phyloP scores from a whole-genome alignment of 2,888 invertebrate genomes.

The Stegophylla sp. region DNA sequence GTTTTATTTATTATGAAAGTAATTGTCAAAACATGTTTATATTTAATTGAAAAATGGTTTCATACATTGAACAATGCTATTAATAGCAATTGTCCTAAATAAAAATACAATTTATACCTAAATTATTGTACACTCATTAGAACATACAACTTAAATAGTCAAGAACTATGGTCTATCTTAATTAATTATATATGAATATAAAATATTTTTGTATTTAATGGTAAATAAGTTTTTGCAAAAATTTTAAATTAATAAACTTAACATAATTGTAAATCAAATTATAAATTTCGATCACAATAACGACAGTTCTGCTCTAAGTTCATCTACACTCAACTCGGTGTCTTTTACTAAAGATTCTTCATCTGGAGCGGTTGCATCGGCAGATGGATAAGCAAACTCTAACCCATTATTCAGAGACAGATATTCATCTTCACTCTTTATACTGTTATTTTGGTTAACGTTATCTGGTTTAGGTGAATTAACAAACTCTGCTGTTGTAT shows the following conservation, averaged over 20 bases:
- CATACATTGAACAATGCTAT: too few relatives aligned
- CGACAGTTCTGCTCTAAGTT: constrained; percentile 92
- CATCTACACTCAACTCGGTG: constrained; percentile 77
- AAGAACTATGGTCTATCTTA: not conserved
- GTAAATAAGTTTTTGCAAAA: not conserved
- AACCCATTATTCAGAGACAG: constrained; percentile 69
- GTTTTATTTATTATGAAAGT: too few relatives aligned
- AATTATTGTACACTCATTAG: not conserved
- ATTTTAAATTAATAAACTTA: not conserved
- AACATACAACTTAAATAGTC: not conserved
- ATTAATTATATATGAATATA: not conserved
- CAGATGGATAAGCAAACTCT: constrained; percentile 75
- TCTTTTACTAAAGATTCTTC: constrained; percentile 66
- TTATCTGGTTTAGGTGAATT: constrained; percentile 62
- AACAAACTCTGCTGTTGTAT: not conserved
- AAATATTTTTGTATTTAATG: not conserved
- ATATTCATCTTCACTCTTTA: constrained; percentile 63
- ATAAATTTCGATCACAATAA: constrained; percentile 70
- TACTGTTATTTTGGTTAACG: constrained; percentile 65
- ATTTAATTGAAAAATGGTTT: too few relatives aligned
- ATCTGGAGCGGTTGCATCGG: constrained; percentile 66
- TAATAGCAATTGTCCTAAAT: too few relatives aligned
- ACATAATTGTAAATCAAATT: not conserved
- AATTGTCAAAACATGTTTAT: too few relatives aligned
- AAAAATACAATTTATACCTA: not conserved